A percentile compares a stretch with the other conserved stretches of the same genome.
Evolutionary conservation across 2,113 vertebrate species (phyloP).

Genomic region (Cyphomyrus discorhynchus): DNA sequence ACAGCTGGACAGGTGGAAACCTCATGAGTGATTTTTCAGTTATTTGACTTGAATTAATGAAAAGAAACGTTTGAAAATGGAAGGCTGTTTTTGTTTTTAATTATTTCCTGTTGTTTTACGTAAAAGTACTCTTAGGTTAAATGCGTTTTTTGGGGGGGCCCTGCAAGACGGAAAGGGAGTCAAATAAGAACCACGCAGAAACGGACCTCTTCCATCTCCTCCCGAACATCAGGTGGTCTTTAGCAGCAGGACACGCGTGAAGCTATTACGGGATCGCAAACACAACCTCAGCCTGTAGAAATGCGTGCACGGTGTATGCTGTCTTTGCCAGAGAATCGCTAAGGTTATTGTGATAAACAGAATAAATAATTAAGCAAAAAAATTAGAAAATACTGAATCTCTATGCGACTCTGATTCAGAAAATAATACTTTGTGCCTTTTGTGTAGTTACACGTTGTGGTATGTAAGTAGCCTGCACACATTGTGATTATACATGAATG

Average conservation of each 20-base stretch:
- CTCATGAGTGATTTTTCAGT: not conserved
- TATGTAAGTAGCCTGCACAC: not conserved
- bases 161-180: not conserved
- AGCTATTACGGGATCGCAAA: not conserved
- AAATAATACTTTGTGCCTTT: not conserved
- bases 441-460: not conserved
- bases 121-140: not conserved
- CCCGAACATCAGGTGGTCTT: not conserved
- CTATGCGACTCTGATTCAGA: not conserved
- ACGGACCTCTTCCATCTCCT: not conserved
- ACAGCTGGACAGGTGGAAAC: not conserved
- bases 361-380: not conserved
- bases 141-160: not conserved
- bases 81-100: not conserved
- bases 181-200: not conserved
- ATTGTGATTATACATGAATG: not conserved
- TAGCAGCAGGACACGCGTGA: not conserved
- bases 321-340: not conserved
- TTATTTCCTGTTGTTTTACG: not conserved
- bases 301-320: not conserved
- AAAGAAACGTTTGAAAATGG: not conserved
- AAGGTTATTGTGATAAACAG: not conserved
- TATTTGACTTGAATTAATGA: not conserved
- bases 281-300: not conserved
- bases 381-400: not conserved